Base-by-base conservation (phyloP, 2,113 vertebrate genomes). In the Edolisoma coerulescens region DNA sequence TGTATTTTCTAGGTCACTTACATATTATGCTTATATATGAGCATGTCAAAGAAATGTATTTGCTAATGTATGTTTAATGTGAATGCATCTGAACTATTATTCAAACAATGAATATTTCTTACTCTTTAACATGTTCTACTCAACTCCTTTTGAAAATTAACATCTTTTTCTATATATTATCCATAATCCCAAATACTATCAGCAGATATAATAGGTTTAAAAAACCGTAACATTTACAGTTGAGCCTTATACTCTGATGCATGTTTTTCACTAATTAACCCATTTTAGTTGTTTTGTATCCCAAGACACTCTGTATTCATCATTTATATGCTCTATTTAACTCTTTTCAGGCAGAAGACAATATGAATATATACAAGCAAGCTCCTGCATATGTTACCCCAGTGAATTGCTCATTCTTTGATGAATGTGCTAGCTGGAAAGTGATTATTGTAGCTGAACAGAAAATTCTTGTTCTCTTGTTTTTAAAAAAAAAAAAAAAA, bases 181-280 rank as follows among this genome's bases (percentile, higher is more conserved):
- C 52, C 39, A 33, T 85, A 94, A 64, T 77, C 47, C 81, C 2
- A 0, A 74, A 74, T 33, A 37, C 30, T 52, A 68, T 80, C 65
- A 33, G 54, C 53, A 92, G 65, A 57, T 78, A 84, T 41, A 95
- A 89, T 57, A 64, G 60, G 47, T 87, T 88, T 65, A 16, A 88
- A 95, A 95, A 95, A 70, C 65, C 3, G 4, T 44, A 79, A 45
- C 49, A 10, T 90, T 88, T 95, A 84, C 44, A 77, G 50, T 94
- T 90, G 28, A 91, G 63, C 26, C 53, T 79, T 94, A 49, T n/a
- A 52, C 16, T 77, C 60, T 67, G n/a, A 90, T 75, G 84, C 54
- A 70, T 89, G 83, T 83, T 93, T 61, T 96, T 91, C 63, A n/a
- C 85, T 96, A 96, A 97, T 97, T 96, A 97, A 97, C 93, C 94